These are phyloP conservation scores for Acrossocheilus fasciatus DNA, from an alignment of 2,797 vertebrate species.

Conservation along the genomic window DNA sequence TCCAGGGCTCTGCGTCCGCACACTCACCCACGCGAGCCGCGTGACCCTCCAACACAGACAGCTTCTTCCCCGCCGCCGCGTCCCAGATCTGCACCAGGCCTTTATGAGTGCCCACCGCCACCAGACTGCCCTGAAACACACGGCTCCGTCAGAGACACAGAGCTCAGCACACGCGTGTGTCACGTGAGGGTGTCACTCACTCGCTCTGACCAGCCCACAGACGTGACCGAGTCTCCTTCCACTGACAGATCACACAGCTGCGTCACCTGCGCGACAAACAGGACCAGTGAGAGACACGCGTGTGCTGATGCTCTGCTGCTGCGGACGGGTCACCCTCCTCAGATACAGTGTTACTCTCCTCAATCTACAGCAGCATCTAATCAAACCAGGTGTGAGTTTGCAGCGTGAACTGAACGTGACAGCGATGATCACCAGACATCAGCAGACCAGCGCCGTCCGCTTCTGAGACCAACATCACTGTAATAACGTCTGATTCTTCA, in stretches of 20 bases:
- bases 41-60: constrained; percentile 93
- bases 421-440: no score
- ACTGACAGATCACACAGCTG: constrained; percentile 91
- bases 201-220: constrained; percentile 79
- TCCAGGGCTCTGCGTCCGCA: no score
- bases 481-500: neutral
- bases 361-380: no score
- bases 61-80: constrained; percentile 94
- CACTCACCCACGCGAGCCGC: constrained; percentile 95
- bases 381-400: no score
- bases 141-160: neutral
- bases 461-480: neutral
- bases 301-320: no score
- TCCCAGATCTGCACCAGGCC: constrained; percentile 96
- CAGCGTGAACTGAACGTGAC: no score
- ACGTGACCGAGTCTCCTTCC: no score
- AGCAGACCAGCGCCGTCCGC: no score
- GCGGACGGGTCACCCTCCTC: no score
- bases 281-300: no score
- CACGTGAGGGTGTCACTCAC: constrained; percentile 71
- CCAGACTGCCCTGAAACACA: constrained; percentile 79
- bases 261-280: constrained; percentile 83
- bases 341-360: neutral
- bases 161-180: no score
- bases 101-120: constrained; percentile 87